Base-by-base conservation (phyloP, 2,113 vertebrate genomes). In the Perca schrenkii region DNA sequence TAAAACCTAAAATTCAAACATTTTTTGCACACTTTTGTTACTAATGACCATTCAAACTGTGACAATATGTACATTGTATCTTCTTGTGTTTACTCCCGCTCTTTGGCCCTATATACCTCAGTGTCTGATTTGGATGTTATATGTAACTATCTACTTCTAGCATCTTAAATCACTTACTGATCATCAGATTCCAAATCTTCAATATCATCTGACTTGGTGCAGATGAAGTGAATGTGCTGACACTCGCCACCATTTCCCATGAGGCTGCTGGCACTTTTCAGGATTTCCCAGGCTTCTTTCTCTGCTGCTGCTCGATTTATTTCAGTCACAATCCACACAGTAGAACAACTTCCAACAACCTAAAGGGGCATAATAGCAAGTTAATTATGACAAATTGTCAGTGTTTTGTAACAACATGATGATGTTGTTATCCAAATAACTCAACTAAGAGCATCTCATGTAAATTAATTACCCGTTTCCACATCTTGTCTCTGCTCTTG, bases 281-380 rank as follows among this genome's bases (percentile, higher is more conserved):
- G 49, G 58, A 93, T 91, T 7, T 92, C 69, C 89, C 88, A 92
- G 7, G 86, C 0, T 79, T 89, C 87, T 62, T 15, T 69, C 4
- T 92, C 91, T 50, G 85, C 0, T 11, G 12, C 60, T 69, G 87
- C 89, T 75, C 91, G 77, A 69, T 73, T 85, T 4, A 85, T 75
- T 0, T 90, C 88, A 71, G 79, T 64, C 56, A 93, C 89, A 43
- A 93, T 71, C 91, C 91, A 93, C 47, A 93, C 83, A 70, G 86
- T 49, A 8, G 89, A 86, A 56, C 91, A 93, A n/a, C 56, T 57
- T 49, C 74, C 60, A 50, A 93, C 64, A 53, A 91, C 56, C 91
- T 93, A 25, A 40, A 62, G 8, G 43, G 36, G 16, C 6, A 56
- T 11, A 0, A 75, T 13, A 25, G 1, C 15, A 73, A 64, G n/a